Conservation (phyloP, 2,797 vertebrate genomes). For the Gila robusta region DNA sequence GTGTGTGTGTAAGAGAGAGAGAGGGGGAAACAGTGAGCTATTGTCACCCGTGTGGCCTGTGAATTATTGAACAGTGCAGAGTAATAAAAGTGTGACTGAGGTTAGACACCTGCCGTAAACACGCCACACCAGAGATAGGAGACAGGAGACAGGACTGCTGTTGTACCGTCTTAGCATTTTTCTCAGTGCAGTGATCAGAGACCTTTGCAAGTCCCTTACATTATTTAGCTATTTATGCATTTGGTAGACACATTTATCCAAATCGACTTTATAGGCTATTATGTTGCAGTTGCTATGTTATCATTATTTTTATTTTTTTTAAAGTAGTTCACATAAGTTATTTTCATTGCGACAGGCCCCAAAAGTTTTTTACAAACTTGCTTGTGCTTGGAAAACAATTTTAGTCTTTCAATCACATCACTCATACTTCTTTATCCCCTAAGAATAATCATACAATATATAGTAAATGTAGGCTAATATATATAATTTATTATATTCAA, state of each 20-base stretch:
- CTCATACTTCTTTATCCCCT: not conserved
- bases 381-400: not conserved
- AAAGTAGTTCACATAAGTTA: not conserved
- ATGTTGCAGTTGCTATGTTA: not conserved
- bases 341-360: not conserved
- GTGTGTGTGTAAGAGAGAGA: not conserved
- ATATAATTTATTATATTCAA: not conserved
- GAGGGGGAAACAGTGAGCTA: not conserved
- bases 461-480: too few species aligned
- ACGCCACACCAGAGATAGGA: slow-evolving; percentile 1
- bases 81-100: slow-evolving; percentile 79
- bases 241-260: not conserved
- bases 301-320: not conserved
- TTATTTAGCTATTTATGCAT: not conserved
- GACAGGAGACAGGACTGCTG: too few species aligned
- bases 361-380: not conserved
- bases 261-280: not conserved
- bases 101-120: slow-evolving; percentile 54
- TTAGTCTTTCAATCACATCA: not conserved
- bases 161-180: not conserved
- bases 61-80: slow-evolving; percentile 86
- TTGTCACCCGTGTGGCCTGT: slow-evolving; percentile 67
- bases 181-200: not conserved
- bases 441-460: not conserved
- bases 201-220: not conserved